Evolutionary conservation across 1,140 invertebrate species (phyloP), one percentile per base, ranked within the genome.

Genomic region (Listronotus oregonensis): DNA sequence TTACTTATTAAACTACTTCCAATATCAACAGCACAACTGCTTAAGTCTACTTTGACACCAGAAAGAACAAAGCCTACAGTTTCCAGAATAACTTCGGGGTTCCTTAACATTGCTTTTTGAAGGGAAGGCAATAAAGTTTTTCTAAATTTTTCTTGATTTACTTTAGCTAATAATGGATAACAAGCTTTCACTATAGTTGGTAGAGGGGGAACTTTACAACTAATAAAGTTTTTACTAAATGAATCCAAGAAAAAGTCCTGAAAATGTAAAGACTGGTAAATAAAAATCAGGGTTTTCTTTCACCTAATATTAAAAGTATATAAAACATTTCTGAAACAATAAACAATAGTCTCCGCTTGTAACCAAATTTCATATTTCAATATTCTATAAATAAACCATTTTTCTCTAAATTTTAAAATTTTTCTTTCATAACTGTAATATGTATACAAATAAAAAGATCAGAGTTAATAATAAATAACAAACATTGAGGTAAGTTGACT

Each of bases 91-190:
- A 94, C 88, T 84, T 98, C 96, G 0, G 96, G 94, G 80, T 92
- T 97, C 59, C 96, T 80, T n/a, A 98, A 80, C 86, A 98, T 90
- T 7, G 93, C 88, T 78, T 95, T 95, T 75, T 95, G 91, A n/a
- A 96, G 77, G 9, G 92, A 87, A 15, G 95, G 94, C 43, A 95
- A 80, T 49, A 98, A 77, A 11, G 81, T 81, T 44, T 83, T 83
- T 74, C 90, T 88, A 67, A 97, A 95, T 47, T 94, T 90, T 3
- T 88, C 84, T 67, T 89, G 84, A 31, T 80, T 84, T 7, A 94
- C 77, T 71, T 85, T 78, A 14, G 80, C 79, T 11, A 95, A 77
- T 64, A 94, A 80, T 40, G 86, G 83, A 40, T 81, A 80, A 70
- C 87, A 88, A 15, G 84, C 85, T 50, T 82, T 76, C 43, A 95